phyloP scores from a whole-genome alignment of 2,888 invertebrate genomes.

The Autographa pulchrina region DNA sequence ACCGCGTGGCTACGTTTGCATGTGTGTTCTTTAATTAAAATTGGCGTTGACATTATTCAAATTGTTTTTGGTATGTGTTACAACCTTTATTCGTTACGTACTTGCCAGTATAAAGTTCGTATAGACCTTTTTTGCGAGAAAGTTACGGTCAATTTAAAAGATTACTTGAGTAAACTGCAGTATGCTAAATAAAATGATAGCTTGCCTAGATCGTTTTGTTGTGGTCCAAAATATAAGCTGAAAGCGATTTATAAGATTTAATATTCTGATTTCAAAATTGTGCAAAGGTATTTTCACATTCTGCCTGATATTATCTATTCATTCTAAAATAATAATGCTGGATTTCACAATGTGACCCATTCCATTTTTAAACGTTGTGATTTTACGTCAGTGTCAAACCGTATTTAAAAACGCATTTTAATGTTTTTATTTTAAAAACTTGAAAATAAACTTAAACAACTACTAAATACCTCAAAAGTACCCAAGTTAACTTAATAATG shows the following conservation, averaged over 20 bases:
- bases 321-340: neutral
- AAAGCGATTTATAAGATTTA: constrained; percentile 34
- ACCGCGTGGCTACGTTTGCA: constrained; percentile 40
- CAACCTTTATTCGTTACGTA: constrained; percentile 20
- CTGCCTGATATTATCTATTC: neutral
- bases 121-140: constrained; percentile 46
- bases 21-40: constrained; percentile 52
- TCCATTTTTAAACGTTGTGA: neutral
- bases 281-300: neutral
- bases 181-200: constrained; percentile 51
- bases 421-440: too few species aligned
- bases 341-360: neutral
- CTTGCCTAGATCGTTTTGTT: constrained; percentile 36
- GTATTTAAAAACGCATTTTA: neutral
- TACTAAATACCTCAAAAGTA: constrained; percentile 13
- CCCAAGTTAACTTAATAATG: constrained; percentile 60
- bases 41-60: constrained; percentile 56
- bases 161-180: constrained; percentile 34
- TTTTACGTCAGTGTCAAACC: neutral
- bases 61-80: constrained; percentile 14
- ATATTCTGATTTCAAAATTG: neutral
- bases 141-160: constrained; percentile 38
- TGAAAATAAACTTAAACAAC: neutral
- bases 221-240: constrained; percentile 21
- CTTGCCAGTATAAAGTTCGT: neutral